A percentile compares a stretch with the other conserved stretches of the same genome.
phyloP scores from a whole-genome alignment of 2,888 invertebrate genomes.

The Pheosia gnoma region DNA sequence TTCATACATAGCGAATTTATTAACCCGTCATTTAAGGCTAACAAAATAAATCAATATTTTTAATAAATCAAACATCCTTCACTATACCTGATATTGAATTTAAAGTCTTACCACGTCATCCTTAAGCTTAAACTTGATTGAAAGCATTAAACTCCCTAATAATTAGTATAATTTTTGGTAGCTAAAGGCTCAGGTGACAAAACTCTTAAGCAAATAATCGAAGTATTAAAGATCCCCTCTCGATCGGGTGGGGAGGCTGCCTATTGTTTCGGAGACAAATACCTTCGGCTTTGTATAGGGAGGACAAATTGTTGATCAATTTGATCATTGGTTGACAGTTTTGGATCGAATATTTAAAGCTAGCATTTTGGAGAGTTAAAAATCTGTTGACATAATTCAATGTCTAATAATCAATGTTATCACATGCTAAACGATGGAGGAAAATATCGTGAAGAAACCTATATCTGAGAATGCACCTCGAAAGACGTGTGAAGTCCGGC shows the following conservation, averaged over 20 bases:
- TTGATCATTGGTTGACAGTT: slow-evolving; percentile 17
- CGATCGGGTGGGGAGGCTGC: slow-evolving; percentile 46
- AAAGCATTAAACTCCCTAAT: slow-evolving; percentile 31
- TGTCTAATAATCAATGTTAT: too few species aligned
- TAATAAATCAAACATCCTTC: too few species aligned
- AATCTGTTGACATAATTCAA: neutral
- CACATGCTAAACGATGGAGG: neutral
- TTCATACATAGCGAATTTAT: too few species aligned
- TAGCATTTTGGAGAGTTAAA: too few species aligned
- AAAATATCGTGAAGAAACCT: too few species aligned
- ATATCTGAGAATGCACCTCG: too few species aligned
- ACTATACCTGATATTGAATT: too few species aligned
- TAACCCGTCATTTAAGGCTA: too few species aligned
- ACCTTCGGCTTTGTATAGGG: slow-evolving; percentile 37
- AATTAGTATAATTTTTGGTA: slow-evolving; percentile 57
- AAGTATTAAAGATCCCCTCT: slow-evolving; percentile 68
- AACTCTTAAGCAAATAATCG: slow-evolving; percentile 79
- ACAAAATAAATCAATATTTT: too few species aligned
- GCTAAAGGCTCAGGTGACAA: slow-evolving; percentile 72
- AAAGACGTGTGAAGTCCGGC: too few species aligned
- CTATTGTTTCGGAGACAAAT: slow-evolving; percentile 53
- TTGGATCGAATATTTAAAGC: neutral
- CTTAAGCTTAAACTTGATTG: neutral
- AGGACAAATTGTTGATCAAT: slow-evolving; percentile 31
- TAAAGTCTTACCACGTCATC: neutral